Percentiles rank a stretch among this genome's conserved stretches.
These are phyloP conservation scores for Cantharis rustica DNA, from an alignment of 2,888 invertebrate species.

Conservation along the genomic window DNA sequence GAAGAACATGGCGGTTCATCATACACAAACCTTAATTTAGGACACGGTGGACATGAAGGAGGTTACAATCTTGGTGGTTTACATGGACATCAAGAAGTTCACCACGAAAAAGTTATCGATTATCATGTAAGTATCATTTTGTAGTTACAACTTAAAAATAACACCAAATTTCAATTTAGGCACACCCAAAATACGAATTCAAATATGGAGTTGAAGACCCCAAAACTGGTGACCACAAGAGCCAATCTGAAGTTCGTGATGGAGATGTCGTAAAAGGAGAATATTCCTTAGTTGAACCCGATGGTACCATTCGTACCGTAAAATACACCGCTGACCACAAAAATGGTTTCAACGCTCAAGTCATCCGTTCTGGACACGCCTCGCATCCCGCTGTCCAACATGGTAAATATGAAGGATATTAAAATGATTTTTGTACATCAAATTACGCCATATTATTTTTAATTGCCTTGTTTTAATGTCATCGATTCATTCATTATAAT, in stretches of 20 bases:
- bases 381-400: slow-evolving; percentile 54
- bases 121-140: neutral
- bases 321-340: slow-evolving; percentile 46
- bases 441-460: neutral
- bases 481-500: neutral
- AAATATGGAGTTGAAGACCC: slow-evolving; percentile 63
- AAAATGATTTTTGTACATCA: neutral
- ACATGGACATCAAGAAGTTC: neutral
- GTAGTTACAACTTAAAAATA: neutral
- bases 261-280: slow-evolving; percentile 60
- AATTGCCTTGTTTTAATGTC: neutral
- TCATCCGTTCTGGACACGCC: slow-evolving; percentile 67
- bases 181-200: slow-evolving; percentile 61
- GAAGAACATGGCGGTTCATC: neutral
- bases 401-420: neutral
- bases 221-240: slow-evolving; percentile 64
- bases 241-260: slow-evolving; percentile 63
- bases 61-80: neutral
- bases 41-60: neutral
- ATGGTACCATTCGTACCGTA: slow-evolving; percentile 45
- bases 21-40: neutral
- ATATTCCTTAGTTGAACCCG: slow-evolving; percentile 45
- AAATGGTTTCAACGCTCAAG: slow-evolving; percentile 60
- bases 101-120: neutral
- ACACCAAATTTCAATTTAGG: slow-evolving; percentile 45